Conservation (phyloP, 2,113 vertebrate species). For the Pantherophis guttatus region DNA sequence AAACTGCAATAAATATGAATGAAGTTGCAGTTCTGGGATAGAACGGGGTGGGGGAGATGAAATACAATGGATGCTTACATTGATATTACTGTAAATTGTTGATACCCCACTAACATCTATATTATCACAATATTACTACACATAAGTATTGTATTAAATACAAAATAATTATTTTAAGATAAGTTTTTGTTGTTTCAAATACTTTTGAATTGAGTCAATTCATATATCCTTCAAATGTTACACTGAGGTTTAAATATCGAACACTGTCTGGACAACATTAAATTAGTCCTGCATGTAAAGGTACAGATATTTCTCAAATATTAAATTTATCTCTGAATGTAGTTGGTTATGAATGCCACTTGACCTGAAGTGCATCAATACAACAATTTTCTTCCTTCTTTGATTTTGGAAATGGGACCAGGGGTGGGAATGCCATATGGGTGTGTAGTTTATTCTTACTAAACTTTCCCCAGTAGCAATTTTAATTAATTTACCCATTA, state of each 20-base stretch:
- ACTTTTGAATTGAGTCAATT: neutral
- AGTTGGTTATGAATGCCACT: neutral
- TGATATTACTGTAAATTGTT: neutral
- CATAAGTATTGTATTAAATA: neutral
- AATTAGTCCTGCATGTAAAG: neutral
- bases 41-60: neutral
- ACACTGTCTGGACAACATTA: neutral
- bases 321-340: neutral
- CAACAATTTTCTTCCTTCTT: neutral
- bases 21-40: neutral
- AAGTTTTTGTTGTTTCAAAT: neutral
- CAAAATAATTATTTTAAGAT: neutral
- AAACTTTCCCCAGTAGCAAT: neutral
- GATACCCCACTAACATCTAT: too few relatives aligned
- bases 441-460: neutral
- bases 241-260: neutral
- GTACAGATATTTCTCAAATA: neutral
- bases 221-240: neutral
- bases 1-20: neutral
- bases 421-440: neutral
- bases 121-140: neutral
- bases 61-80: neutral
- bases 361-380: neutral
- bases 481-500: neutral
- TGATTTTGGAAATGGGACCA: neutral